These are phyloP conservation scores for Leistus spinibarbis DNA, from an alignment of 2,888 invertebrate genomes.

Conservation along the genomic window DNA sequence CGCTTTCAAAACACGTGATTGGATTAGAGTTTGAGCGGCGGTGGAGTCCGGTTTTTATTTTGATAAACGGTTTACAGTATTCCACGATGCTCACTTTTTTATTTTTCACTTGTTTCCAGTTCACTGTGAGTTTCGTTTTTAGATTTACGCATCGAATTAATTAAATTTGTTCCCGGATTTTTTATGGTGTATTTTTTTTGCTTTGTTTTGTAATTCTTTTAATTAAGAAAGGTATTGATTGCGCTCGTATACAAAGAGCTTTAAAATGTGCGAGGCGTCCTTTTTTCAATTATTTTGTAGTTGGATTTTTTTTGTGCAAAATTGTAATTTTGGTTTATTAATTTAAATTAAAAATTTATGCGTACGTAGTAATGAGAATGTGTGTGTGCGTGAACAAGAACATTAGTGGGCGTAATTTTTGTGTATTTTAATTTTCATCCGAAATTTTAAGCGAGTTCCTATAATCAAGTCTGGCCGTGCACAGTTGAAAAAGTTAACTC, in stretches of 20 bases:
- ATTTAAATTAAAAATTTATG: neutral
- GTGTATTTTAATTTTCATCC: neutral
- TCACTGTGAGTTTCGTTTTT: neutral
- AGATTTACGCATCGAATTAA: neutral
- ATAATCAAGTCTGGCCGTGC: neutral
- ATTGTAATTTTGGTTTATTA: neutral
- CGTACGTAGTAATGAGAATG: too few species aligned
- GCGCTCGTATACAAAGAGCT: neutral
- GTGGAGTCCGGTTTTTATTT: slow-evolving; percentile 20
- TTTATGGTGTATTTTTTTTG: neutral
- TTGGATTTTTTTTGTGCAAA: too few species aligned
- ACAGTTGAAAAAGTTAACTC: slow-evolving; percentile 31
- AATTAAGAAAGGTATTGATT: neutral
- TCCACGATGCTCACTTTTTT: neutral
- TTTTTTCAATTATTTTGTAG: neutral
- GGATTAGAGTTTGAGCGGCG: slow-evolving; percentile 19
- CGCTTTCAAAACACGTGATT: slow-evolving; percentile 26
- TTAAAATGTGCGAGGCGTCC: neutral
- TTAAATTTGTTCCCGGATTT: neutral
- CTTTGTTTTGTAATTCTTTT: neutral
- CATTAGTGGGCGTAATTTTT: neutral
- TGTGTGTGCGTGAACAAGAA: neutral
- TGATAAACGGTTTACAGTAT: slow-evolving; percentile 19
- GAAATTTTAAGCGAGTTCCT: neutral
- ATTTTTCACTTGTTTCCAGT: slow-evolving; percentile 17